phyloP scores from a whole-genome alignment of 2,888 invertebrate species.

The Sipha maydis region DNA sequence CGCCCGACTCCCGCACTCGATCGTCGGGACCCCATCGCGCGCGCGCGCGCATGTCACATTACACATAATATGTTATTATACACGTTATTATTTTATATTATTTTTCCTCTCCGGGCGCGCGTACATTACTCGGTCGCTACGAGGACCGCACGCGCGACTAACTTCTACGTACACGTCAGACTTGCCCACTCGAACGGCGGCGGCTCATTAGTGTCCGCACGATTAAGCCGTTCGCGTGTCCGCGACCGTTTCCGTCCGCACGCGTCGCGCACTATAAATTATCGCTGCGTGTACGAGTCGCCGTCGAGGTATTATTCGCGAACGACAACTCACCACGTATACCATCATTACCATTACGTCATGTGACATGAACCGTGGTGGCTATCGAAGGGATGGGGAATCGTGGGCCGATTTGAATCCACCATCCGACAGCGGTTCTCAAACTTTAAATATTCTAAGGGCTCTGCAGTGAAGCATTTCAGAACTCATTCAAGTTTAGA shows the following conservation, averaged over 20 bases:
- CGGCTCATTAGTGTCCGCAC: conserved; percentile 13
- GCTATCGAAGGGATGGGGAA: too few relatives aligned
- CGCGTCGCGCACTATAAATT: neutral
- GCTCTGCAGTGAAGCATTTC: too few relatives aligned
- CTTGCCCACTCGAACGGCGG: neutral
- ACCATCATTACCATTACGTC: neutral
- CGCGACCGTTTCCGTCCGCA: neutral
- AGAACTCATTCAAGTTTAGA: too few relatives aligned
- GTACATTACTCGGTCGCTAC: neutral
- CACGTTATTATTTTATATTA: neutral
- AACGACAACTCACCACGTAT: neutral
- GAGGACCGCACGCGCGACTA: neutral
- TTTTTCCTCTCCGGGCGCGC: neutral
- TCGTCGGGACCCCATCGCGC: neutral
- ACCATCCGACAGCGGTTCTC: too few relatives aligned
- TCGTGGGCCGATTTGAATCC: too few relatives aligned
- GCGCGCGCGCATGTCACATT: neutral
- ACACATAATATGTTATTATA: too few relatives aligned
- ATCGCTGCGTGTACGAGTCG: neutral
- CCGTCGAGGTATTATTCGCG: too few relatives aligned
- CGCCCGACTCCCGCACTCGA: neutral
- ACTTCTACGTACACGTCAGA: neutral
- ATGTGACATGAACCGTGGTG: too few relatives aligned
- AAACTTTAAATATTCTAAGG: too few relatives aligned
- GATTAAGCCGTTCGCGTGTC: conserved; percentile 18